Evolutionary conservation across 2,888 invertebrate species (phyloP), one percentile per base, ranked within the genome.

Genomic region (Metalampra italica): DNA sequence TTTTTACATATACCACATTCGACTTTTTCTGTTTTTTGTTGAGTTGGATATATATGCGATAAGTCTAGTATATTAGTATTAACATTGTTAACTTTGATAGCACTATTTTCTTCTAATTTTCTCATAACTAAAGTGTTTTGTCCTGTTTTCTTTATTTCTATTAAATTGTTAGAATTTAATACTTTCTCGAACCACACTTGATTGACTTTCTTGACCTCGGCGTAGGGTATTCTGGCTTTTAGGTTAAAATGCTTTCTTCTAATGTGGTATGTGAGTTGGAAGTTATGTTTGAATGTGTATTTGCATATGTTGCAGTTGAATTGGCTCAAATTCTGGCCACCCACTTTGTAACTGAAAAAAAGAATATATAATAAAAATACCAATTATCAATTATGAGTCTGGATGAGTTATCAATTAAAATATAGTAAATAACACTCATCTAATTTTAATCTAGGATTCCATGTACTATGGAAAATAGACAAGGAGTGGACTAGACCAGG

Each of bases 111-210:
- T 0, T 67, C 54, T 0, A 70, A 41, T 50, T 64, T 69, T 7
- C 66, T 59, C 59, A 84, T 64, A 0, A 79, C 43, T 0, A 82
- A 46, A 0, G 56, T 54, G 12, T 75, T 82, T 0, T 53, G 52
- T 0, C 66, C 64, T 0, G 65, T 61, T 46, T 81, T 82, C n/a
- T 57, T 75, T 0, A 84, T 78, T 57, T 82, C 69, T 0, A 81
- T 61, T 0, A 81, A 49, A 0, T 54, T 55, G 1, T 75, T 55
- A 0, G 75, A 59, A 43, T 83, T 78, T 0, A 58, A 41, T 0
- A 82, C 82, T 7, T 64, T 74, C 43, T 84, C 84, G 1, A 71
- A 72, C 82, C 84, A 84, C 0, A 75, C 69, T 46, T 82, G 69
- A 50, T 82, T 77, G 0, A 82, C 57, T 34, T 70, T 57, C 49